These are phyloP conservation scores for Scalopus aquaticus DNA, from an alignment of 2,113 vertebrate genomes.

Conservation along the genomic window DNA sequence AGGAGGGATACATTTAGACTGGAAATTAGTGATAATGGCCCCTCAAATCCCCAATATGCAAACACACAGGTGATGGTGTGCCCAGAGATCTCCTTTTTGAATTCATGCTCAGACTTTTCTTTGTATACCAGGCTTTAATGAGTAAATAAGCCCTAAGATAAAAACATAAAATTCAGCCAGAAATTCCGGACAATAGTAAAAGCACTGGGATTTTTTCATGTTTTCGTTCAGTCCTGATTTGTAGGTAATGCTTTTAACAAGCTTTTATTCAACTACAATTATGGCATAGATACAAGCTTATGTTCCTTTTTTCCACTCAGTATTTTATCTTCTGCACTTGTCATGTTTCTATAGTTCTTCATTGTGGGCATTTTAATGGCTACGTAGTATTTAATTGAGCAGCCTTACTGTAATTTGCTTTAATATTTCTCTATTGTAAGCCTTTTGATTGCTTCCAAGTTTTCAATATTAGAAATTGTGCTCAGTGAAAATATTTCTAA, in stretches of 20 bases:
- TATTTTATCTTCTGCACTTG: background rate
- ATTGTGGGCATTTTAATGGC: slow-evolving; percentile 38
- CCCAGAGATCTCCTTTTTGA: background rate
- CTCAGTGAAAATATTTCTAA: background rate
- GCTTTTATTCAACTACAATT: background rate
- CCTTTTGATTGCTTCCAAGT: background rate
- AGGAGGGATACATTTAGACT: background rate
- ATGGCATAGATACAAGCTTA: background rate
- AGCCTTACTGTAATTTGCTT: slow-evolving; percentile 3
- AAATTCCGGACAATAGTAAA: background rate
- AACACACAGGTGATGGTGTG: background rate
- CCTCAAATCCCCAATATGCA: background rate
- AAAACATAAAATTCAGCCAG: background rate
- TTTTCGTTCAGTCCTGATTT: background rate
- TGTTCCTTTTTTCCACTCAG: background rate
- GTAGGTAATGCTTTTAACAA: background rate
- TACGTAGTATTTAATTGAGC: background rate
- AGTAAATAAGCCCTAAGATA: background rate
- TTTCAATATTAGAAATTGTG: slow-evolving; percentile 23
- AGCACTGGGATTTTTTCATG: background rate
- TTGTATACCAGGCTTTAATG: background rate
- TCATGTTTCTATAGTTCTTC: background rate
- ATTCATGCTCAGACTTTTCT: background rate
- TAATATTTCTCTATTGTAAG: slow-evolving; percentile 24
- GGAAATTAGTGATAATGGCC: background rate